A percentile compares a stretch with the other conserved stretches of the same genome.
These are phyloP conservation scores for Atethmia centrago DNA, from an alignment of 2,888 invertebrate genomes.

Conservation along the genomic window DNA sequence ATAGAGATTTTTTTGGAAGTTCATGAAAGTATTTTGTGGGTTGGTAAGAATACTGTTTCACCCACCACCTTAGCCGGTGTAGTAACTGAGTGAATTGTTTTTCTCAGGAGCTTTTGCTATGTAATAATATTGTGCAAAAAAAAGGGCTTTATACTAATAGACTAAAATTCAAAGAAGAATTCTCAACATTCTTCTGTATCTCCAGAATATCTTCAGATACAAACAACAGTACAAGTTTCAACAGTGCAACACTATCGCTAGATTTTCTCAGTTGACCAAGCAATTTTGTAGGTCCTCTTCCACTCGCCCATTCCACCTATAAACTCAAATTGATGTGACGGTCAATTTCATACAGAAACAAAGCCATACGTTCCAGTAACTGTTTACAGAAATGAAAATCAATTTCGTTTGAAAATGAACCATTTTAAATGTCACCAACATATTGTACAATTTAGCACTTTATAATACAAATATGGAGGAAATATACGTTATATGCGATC, in stretches of 20 bases:
- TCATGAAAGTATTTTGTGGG: conserved; percentile 29
- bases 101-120: background rate
- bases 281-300: background rate
- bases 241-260: background rate
- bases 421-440: conserved; percentile 25
- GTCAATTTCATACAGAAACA: conserved; percentile 43
- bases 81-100: conserved; percentile 25
- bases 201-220: background rate
- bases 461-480: conserved; percentile 23
- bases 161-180: background rate
- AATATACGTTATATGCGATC: conserved; percentile 24
- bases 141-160: background rate
- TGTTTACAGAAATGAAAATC: conserved; percentile 40
- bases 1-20: conserved; percentile 29
- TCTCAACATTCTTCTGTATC: background rate
- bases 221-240: background rate
- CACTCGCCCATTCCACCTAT: background rate
- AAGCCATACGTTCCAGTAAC: conserved; percentile 10
- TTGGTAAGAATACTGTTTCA: conserved; percentile 10
- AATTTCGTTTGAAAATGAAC: conserved; percentile 53
- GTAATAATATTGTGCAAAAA: background rate
- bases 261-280: conserved; percentile 13
- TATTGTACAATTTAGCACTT: conserved; percentile 39
- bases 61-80: background rate
- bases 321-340: conserved; percentile 38